Evolutionary conservation across 2,888 invertebrate species (phyloP).

Genomic region (Cantharis rustica): DNA sequence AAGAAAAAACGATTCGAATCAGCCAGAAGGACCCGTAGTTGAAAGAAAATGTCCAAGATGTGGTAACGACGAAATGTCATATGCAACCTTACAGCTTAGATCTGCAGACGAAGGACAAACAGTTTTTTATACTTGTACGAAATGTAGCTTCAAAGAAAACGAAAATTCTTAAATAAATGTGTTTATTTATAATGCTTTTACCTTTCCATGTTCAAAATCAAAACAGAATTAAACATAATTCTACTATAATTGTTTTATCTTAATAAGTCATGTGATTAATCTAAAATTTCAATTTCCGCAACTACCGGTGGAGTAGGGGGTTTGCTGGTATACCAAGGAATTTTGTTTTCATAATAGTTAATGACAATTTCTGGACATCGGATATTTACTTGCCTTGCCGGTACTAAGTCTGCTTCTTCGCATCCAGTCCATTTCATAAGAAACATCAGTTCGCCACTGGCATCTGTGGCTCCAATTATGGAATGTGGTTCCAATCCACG

Average conservation of each 20-base stretch:
- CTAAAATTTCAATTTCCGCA: constrained; percentile 37
- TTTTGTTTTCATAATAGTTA: constrained; percentile 65
- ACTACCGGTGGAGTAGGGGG: constrained; percentile 23
- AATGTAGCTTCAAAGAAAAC: constrained; percentile 83
- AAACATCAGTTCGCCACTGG: constrained; percentile 86
- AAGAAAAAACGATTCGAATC: constrained; percentile 48
- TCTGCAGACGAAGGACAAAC: constrained; percentile 99
- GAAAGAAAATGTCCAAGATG: constrained; percentile 86
- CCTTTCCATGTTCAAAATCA: not conserved
- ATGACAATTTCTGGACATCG: constrained; percentile 68
- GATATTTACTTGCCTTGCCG: constrained; percentile 64
- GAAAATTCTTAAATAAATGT: constrained; percentile 66
- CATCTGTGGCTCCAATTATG: constrained; percentile 89
- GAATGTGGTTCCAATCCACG: constrained; percentile 80
- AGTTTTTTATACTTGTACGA: constrained; percentile 94
- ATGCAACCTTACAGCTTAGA: constrained; percentile 90
- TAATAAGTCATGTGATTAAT: constrained; percentile 20
- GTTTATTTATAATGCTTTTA: not conserved
- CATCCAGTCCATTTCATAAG: constrained; percentile 85
- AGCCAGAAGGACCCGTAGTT: constrained; percentile 77
- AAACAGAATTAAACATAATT: not conserved
- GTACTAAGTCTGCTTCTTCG: constrained; percentile 68
- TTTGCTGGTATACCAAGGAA: constrained; percentile 32
- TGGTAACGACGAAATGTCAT: constrained; percentile 90
- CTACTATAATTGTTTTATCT: not conserved